Evolutionary conservation across 2,888 invertebrate genomes (phyloP).

Genomic region (Eristalinus aeneus): DNA sequence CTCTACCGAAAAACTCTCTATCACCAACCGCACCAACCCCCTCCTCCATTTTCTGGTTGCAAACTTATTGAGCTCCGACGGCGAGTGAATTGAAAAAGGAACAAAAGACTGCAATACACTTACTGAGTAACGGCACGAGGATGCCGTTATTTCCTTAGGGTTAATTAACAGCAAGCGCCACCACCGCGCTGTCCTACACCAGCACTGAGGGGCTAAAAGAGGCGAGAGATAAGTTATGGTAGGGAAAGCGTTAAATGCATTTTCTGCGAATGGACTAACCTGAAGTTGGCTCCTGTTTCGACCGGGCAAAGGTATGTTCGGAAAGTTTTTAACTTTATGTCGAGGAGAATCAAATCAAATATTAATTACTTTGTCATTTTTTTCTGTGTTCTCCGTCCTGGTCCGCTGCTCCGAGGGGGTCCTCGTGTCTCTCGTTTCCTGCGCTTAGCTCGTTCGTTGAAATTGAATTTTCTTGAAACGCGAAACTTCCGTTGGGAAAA

Average conservation of each 20-base stretch:
- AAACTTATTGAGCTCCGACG: conserved; percentile 59
- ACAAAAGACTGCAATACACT: conserved; percentile 10
- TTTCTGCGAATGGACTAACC: background rate
- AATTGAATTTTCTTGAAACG: background rate
- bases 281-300: background rate
- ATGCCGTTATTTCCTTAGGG: conserved; percentile 59
- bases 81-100: conserved; percentile 46
- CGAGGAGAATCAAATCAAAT: conserved; percentile 60
- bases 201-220: background rate
- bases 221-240: background rate
- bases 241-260: conserved; percentile 30
- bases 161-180: conserved; percentile 62
- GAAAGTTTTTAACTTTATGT: conserved; percentile 49
- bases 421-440: conserved; percentile 8
- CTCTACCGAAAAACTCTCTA: no score
- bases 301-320: conserved; percentile 2
- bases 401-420: background rate
- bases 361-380: conserved; percentile 62
- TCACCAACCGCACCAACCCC: conserved; percentile 9
- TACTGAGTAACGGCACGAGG: background rate
- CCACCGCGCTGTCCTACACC: conserved; percentile 34
- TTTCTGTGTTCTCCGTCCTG: background rate
- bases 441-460: background rate
- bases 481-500: background rate
- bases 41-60: background rate